phyloP scores from a whole-genome alignment of 2,113 vertebrate species.

The Nerophis lumbriciformis region DNA sequence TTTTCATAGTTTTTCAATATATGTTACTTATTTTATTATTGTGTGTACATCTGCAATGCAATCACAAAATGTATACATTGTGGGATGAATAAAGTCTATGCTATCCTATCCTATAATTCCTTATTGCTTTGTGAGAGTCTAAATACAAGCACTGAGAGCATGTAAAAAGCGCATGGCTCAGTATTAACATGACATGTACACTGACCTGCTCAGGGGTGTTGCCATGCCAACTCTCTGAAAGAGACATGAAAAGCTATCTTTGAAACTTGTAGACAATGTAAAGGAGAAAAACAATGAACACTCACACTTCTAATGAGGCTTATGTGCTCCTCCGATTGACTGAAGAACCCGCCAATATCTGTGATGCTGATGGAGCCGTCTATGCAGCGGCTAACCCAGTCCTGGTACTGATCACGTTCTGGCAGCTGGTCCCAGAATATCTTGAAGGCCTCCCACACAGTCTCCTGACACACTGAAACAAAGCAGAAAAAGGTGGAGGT shows the following conservation, averaged over 20 bases:
- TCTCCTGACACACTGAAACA: slow-evolving; percentile 90
- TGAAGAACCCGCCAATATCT: slow-evolving; percentile 87
- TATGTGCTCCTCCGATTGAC: slow-evolving; percentile 83
- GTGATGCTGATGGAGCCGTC: slow-evolving; percentile 70
- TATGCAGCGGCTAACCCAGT: slow-evolving; percentile 82
- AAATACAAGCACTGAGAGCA: background rate
- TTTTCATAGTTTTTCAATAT: too few species aligned
- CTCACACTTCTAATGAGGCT: slow-evolving; percentile 78
- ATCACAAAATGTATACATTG: too few species aligned
- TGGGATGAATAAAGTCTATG: too few species aligned
- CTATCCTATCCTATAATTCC: too few species aligned
- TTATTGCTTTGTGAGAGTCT: too few species aligned
- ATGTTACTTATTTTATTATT: too few species aligned
- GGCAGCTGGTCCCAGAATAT: slow-evolving; percentile 94
- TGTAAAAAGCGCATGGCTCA: background rate
- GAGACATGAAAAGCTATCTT: slow-evolving; percentile 10
- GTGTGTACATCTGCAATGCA: too few species aligned
- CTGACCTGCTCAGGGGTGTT: slow-evolving; percentile 50
- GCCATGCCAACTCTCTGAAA: slow-evolving; percentile 59
- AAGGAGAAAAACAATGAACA: background rate
- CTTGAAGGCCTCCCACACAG: slow-evolving; percentile 93
- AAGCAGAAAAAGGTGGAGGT: background rate
- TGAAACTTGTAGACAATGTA: background rate
- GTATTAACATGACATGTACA: background rate
- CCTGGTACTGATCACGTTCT: slow-evolving; percentile 77